These are phyloP conservation scores for Stenoptilia bipunctidactyla DNA, from an alignment of 2,888 invertebrate genomes.

Conservation along the genomic window DNA sequence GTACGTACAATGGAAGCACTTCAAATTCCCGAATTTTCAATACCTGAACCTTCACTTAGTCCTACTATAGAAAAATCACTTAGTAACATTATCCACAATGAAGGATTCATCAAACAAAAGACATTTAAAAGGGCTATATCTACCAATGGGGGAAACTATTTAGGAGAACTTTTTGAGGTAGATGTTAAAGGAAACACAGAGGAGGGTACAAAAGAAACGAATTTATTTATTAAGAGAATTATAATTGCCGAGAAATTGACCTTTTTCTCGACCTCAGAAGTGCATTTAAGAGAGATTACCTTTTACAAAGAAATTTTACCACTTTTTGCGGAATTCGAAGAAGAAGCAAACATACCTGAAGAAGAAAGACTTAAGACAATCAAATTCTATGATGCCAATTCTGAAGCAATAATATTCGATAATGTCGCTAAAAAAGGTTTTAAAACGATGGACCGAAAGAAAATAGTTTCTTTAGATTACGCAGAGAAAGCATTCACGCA, in stretches of 20 bases:
- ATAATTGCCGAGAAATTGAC: slow-evolving; percentile 21
- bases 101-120: slow-evolving; percentile 20
- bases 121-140: slow-evolving; percentile 20
- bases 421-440: slow-evolving; percentile 29
- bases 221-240: slow-evolving; percentile 37
- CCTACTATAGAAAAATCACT: slow-evolving; percentile 10
- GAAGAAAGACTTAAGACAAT: slow-evolving; percentile 27
- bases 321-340: slow-evolving; percentile 27
- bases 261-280: slow-evolving; percentile 24
- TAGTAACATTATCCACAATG: slow-evolving; percentile 18
- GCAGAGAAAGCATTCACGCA: no score
- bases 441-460: no score
- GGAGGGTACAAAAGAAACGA: slow-evolving; percentile 20
- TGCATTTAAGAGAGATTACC: slow-evolving; percentile 30
- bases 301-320: slow-evolving; percentile 29
- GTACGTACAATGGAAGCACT: no score
- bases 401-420: slow-evolving; percentile 32
- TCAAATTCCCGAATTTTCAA: no score
- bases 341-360: slow-evolving; percentile 23
- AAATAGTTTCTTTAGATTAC: no score
- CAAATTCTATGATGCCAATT: slow-evolving; percentile 23
- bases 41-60: background rate
- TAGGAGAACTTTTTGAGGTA: slow-evolving; percentile 29
- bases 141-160: slow-evolving; percentile 26
- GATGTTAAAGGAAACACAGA: slow-evolving; percentile 23